These are phyloP conservation scores for Sphenopsis melanotis DNA, from an alignment of 2,797 vertebrate genomes.

Conservation along the genomic window DNA sequence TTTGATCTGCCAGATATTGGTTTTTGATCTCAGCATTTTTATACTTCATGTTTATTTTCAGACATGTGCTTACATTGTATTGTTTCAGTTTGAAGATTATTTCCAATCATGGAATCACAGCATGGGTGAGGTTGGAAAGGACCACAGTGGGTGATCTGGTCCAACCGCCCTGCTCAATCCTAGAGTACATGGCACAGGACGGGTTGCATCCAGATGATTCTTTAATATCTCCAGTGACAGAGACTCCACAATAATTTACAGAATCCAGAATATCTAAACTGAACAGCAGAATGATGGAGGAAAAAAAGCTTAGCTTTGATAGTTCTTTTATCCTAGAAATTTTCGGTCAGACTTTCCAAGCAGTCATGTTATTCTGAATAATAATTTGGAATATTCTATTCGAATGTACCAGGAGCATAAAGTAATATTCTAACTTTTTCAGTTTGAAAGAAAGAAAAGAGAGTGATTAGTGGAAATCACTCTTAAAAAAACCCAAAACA, in stretches of 20 bases:
- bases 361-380: neutral
- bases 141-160: neutral
- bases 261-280: neutral
- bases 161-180: neutral
- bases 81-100: neutral
- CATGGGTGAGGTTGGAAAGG: neutral
- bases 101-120: neutral
- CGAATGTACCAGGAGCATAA: rapidly evolving
- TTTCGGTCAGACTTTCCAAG: neutral
- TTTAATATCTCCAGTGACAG: neutral
- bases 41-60: neutral
- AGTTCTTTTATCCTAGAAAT: neutral
- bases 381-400: neutral
- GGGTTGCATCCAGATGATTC: rapidly evolving
- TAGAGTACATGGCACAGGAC: neutral
- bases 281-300: neutral
- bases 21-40: neutral
- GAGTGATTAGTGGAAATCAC: neutral
- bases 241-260: neutral
- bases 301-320: neutral
- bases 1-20: neutral
- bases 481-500: neutral
- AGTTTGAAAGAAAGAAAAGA: neutral
- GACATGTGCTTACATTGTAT: neutral
- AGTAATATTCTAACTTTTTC: neutral